These are phyloP conservation scores for Poecilia wingei DNA, from an alignment of 2,797 vertebrate species.

Conservation along the genomic window DNA sequence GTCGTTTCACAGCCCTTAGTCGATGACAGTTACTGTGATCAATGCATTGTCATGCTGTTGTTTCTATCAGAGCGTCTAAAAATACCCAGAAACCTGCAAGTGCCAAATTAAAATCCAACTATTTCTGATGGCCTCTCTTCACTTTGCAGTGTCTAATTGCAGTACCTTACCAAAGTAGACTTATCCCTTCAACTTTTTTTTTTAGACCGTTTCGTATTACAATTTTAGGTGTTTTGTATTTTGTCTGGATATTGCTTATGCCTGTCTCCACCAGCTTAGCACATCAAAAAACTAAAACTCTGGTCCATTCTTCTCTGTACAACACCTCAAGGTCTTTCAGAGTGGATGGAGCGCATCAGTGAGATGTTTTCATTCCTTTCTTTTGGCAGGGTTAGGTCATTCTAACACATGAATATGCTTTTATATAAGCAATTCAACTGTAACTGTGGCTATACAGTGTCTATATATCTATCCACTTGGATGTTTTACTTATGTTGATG, in stretches of 20 bases:
- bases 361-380: neutral
- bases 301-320: neutral
- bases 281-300: neutral
- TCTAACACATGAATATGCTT: neutral
- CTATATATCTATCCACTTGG: neutral
- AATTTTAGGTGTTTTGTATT: neutral
- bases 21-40: constrained; percentile 68
- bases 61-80: constrained; percentile 68
- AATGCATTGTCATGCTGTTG: constrained; percentile 66
- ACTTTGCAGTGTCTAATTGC: constrained; percentile 13
- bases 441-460: neutral
- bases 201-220: neutral
- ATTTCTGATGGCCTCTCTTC: constrained; percentile 39
- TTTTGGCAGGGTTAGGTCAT: neutral
- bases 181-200: neutral
- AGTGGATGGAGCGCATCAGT: neutral
- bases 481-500: neutral
- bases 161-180: neutral
- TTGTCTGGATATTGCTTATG: neutral
- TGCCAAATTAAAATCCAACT: constrained; percentile 55
- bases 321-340: neutral
- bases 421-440: neutral
- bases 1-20: constrained; percentile 39
- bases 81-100: constrained; percentile 65
- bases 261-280: neutral